These are phyloP conservation scores for Meghimatium bilineatum DNA, from an alignment of 2,888 invertebrate genomes.

Conservation along the genomic window DNA sequence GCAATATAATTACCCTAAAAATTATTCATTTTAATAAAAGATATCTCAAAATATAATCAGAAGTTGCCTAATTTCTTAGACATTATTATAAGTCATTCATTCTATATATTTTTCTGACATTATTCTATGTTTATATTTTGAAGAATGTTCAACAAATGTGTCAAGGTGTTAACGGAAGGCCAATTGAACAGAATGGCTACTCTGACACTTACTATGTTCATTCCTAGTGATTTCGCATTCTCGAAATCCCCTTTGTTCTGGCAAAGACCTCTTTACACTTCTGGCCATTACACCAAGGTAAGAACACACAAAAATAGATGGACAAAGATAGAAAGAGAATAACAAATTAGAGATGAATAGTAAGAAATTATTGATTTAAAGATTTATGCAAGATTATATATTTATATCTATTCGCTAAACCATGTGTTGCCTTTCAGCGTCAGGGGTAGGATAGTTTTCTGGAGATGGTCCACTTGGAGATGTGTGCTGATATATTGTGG, in stretches of 20 bases:
- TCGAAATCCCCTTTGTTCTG: conserved; percentile 61
- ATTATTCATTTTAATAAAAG: no score
- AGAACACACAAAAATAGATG: neutral
- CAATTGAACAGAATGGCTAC: conserved; percentile 1
- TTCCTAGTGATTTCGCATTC: conserved; percentile 65
- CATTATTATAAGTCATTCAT: no score
- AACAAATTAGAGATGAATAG: neutral
- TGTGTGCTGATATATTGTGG: no score
- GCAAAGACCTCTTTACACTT: conserved; percentile 48
- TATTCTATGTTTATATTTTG: neutral
- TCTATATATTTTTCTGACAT: neutral
- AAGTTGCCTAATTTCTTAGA: no score
- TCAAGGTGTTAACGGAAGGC: conserved; percentile 31
- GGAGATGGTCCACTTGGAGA: no score
- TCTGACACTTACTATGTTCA: conserved; percentile 61
- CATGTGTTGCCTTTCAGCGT: no score
- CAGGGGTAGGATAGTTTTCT: no score
- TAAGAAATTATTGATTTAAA: neutral
- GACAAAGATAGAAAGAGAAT: neutral
- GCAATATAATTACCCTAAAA: no score
- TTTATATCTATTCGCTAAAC: no score
- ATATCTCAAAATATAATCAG: no score
- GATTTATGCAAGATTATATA: neutral
- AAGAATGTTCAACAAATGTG: conserved; percentile 51
- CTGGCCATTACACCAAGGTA: conserved; percentile 12